These are phyloP conservation scores for Platycercus adscitus DNA, from an alignment of 2,113 vertebrate species.

Conservation along the genomic window DNA sequence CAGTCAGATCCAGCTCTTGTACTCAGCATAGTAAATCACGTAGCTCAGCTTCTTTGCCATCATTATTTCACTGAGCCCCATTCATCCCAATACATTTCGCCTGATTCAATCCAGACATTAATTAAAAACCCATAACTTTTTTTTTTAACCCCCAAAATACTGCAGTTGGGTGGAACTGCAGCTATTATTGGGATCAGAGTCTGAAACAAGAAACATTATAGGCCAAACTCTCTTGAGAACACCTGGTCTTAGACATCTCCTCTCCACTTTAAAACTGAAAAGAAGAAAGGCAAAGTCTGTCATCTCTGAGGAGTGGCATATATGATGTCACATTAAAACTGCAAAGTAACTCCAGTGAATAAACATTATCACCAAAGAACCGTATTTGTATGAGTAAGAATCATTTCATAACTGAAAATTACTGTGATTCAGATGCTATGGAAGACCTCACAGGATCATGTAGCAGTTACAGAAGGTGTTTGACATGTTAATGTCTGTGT, in stretches of 20 bases:
- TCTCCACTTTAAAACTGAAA: neutral
- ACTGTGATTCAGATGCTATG: neutral
- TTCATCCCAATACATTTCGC: neutral
- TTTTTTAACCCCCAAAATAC: neutral
- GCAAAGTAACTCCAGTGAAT: neutral
- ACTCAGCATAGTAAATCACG: neutral
- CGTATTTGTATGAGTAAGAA: neutral
- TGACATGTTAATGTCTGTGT: neutral
- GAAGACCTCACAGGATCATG: neutral
- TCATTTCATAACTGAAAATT: neutral
- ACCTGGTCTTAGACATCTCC: neutral
- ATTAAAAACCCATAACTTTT: neutral
- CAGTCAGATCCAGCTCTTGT: slow-evolving; percentile 1
- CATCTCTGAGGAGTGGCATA: neutral
- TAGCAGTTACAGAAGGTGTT: neutral
- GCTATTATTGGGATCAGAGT: slow-evolving; percentile 26
- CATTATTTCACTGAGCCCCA: neutral
- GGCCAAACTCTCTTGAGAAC: neutral
- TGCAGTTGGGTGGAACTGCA: slow-evolving; percentile 2
- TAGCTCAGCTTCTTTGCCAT: neutral
- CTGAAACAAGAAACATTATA: slow-evolving; percentile 30
- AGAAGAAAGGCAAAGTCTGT: neutral
- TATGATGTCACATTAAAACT: neutral
- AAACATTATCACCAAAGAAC: neutral
- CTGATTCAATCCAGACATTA: slow-evolving; percentile 32